These are phyloP conservation scores for Pelobates cultripes DNA, from an alignment of 2,797 vertebrate species.

Conservation along the genomic window DNA sequence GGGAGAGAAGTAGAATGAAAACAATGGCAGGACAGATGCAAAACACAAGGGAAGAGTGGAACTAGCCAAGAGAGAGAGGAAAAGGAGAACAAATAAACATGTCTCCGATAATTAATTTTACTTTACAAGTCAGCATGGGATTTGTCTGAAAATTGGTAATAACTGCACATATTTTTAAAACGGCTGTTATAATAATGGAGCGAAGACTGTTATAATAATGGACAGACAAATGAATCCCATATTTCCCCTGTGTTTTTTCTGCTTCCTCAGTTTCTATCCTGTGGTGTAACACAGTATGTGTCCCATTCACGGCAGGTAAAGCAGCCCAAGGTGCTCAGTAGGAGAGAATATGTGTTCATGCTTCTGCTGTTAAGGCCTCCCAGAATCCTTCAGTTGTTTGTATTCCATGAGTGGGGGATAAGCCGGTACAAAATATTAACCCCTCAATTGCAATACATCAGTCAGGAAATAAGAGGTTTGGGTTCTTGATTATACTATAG, in stretches of 20 bases:
- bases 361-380: too few relatives aligned
- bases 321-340: too few relatives aligned
- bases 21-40: constrained; percentile 7
- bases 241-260: neutral
- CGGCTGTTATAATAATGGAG: too few relatives aligned
- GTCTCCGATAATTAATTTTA: neutral
- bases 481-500: too few relatives aligned
- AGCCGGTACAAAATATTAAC: too few relatives aligned
- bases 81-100: constrained; percentile 1
- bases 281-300: too few relatives aligned
- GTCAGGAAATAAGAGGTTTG: too few relatives aligned
- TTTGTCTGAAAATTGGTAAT: constrained; percentile 12
- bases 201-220: neutral
- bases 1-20: neutral
- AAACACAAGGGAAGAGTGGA: neutral
- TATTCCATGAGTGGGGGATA: too few relatives aligned
- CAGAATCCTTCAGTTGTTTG: too few relatives aligned
- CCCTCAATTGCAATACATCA: too few relatives aligned
- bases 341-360: too few relatives aligned
- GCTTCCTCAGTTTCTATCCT: neutral
- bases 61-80: neutral
- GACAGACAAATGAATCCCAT: neutral
- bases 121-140: neutral
- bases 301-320: too few relatives aligned
- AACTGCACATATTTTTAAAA: neutral